Conservation (phyloP, 2,797 vertebrate genomes). For the Micropoecilia bifurca region DNA sequence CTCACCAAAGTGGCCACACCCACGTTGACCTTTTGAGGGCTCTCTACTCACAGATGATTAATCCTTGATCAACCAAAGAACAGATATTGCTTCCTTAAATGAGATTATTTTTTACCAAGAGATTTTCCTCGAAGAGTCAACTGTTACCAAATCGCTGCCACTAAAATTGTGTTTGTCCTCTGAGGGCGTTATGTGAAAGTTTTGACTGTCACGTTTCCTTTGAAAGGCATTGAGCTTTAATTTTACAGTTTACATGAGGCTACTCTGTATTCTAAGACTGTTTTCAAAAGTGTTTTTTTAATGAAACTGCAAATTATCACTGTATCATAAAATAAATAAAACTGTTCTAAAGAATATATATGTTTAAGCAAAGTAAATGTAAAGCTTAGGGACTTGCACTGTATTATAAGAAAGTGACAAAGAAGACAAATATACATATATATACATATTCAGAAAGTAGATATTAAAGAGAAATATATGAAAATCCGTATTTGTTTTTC, state of each 20-base stretch:
- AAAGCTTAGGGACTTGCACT: constrained; percentile 68
- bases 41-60: background rate
- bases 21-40: background rate
- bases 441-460: constrained; percentile 52
- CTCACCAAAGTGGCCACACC: background rate
- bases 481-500: constrained; percentile 13
- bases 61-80: background rate
- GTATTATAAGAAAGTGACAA: constrained; percentile 48
- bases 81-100: constrained; percentile 9
- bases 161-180: background rate
- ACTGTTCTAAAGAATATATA: constrained; percentile 52
- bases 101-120: constrained; percentile 13
- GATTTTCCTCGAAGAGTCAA: constrained; percentile 5
- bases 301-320: constrained; percentile 53
- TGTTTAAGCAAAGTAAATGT: constrained; percentile 65
- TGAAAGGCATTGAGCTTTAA: constrained; percentile 71
- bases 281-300: constrained; percentile 73
- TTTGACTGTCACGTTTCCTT: constrained; percentile 29
- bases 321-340: constrained; percentile 61
- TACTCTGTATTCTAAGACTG: constrained; percentile 66
- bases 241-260: constrained; percentile 63
- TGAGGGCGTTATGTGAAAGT: constrained; percentile 25
- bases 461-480: constrained; percentile 31
- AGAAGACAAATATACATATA: background rate
- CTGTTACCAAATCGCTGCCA: background rate